Conservation (phyloP, 1,140 invertebrate genomes). For the Euwallacea fornicatus region DNA sequence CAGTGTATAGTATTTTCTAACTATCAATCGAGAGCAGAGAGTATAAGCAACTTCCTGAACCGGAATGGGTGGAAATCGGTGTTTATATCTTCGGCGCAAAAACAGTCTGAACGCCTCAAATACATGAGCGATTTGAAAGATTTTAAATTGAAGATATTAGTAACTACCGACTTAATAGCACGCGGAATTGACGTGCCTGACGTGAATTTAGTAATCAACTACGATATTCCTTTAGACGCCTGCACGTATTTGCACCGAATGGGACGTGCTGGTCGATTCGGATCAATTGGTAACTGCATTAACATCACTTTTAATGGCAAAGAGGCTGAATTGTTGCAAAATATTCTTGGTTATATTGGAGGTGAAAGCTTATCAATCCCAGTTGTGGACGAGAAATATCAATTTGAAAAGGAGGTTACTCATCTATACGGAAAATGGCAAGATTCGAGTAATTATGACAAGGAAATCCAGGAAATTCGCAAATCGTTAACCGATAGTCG, state of each 20-base stretch:
- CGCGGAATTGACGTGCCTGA: conserved; percentile 89
- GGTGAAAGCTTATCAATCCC: conserved; percentile 57
- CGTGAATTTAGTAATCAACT: conserved; percentile 91
- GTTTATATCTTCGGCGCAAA: conserved; percentile 74
- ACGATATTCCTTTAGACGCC: conserved; percentile 80
- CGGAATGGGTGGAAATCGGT: conserved; percentile 70
- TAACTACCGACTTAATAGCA: conserved; percentile 89
- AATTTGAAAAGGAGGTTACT: conserved; percentile 16
- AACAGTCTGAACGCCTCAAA: conserved; percentile 75
- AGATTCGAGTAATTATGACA: conserved; percentile 4
- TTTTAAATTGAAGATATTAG: conserved; percentile 78
- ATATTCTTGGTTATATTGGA: conserved; percentile 58
- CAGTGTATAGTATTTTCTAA: conserved; percentile 93
- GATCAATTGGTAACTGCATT: conserved; percentile 73
- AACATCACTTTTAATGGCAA: conserved; percentile 64
- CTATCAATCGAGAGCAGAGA: conserved; percentile 75
- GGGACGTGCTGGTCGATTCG: conserved; percentile 90
- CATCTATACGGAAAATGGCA: conserved; percentile 19
- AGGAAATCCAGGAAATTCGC: conserved; percentile 11
- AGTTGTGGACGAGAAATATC: conserved; percentile 34
- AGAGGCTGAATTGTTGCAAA: conserved; percentile 61
- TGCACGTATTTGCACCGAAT: conserved; percentile 95
- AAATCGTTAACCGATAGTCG: not conserved
- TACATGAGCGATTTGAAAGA: conserved; percentile 76
- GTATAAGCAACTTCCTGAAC: conserved; percentile 70